Evolutionary conservation across 2,113 vertebrate genomes (phyloP).

Genomic region (Alexandromys fortis): DNA sequence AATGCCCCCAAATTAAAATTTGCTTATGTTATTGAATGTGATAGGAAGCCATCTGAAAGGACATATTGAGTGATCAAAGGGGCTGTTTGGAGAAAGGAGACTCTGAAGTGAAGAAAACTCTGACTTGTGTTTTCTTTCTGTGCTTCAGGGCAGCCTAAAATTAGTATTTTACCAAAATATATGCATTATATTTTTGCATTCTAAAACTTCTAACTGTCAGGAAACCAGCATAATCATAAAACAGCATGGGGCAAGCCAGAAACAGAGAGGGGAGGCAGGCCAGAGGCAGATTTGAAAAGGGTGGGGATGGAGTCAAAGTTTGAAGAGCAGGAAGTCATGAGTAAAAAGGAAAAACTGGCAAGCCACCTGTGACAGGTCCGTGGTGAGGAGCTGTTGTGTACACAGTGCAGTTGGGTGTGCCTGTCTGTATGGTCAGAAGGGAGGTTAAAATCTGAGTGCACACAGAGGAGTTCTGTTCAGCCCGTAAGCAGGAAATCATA

Average conservation of each 20-base stretch:
- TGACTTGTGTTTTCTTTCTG: not conserved
- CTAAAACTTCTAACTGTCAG: not conserved
- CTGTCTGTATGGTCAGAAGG: not conserved
- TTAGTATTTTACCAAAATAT: constrained; percentile 22
- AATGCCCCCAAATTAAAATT: constrained; percentile 10
- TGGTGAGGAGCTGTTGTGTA: not conserved
- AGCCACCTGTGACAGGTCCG: not conserved
- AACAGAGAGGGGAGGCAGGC: not conserved
- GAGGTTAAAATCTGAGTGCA: not conserved
- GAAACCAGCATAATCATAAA: not conserved
- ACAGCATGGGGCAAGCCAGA: not conserved
- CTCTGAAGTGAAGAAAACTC: not conserved
- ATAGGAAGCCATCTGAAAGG: not conserved
- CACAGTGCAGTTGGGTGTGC: not conserved
- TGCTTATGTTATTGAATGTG: not conserved
- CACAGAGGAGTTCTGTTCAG: not conserved
- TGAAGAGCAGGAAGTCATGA: constrained; percentile 11
- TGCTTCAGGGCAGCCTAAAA: not conserved
- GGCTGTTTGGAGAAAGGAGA: not conserved
- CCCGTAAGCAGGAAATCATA: not conserved
- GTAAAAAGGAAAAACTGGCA: not conserved
- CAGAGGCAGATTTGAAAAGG: constrained; percentile 11
- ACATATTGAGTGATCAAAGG: not conserved
- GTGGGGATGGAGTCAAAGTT: not conserved
- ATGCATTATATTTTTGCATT: not conserved